Percentiles rank a stretch among this genome's conserved stretches.
These are phyloP conservation scores for Clarias pachynema DNA, from an alignment of 2,797 vertebrate genomes.

Conservation along the genomic window DNA sequence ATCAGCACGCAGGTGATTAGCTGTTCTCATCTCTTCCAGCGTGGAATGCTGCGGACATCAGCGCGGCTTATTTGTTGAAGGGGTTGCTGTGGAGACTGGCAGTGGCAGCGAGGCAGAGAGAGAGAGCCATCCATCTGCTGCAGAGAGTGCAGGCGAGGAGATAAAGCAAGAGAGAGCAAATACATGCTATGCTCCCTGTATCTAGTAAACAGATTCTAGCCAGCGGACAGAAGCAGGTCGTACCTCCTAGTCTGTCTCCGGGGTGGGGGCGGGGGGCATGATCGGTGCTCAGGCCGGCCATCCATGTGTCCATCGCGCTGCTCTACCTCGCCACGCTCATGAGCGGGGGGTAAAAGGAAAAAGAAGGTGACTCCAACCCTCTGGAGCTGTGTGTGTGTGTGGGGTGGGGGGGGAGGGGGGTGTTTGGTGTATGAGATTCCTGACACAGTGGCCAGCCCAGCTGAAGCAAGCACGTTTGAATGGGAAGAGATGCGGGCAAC, in stretches of 20 bases:
- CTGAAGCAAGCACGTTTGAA: slow-evolving; percentile 46
- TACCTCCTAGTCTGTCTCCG: slow-evolving; percentile 27
- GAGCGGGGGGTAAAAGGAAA: slow-evolving; percentile 66
- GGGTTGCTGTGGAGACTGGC: slow-evolving; percentile 90
- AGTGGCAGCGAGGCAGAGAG: slow-evolving; percentile 66
- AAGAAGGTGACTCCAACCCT: slow-evolving; percentile 70
- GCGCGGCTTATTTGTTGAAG: slow-evolving; percentile 90
- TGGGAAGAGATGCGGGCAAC: slow-evolving; percentile 85
- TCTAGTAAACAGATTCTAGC: slow-evolving; percentile 62
- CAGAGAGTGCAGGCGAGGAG: slow-evolving; percentile 52
- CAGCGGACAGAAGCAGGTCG: slow-evolving; percentile 57
- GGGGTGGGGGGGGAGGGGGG: not conserved
- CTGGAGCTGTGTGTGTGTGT: slow-evolving; percentile 56
- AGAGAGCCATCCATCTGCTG: slow-evolving; percentile 53
- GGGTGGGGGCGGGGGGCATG: slow-evolving; percentile 14
- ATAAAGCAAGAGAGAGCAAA: slow-evolving; percentile 61
- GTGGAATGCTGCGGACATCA: slow-evolving; percentile 76
- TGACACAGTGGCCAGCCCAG: slow-evolving; percentile 41
- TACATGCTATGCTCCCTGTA: slow-evolving; percentile 63
- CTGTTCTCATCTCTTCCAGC: slow-evolving; percentile 73
- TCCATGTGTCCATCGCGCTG: slow-evolving; percentile 51
- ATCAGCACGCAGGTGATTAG: slow-evolving; percentile 62
- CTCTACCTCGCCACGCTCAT: slow-evolving; percentile 69
- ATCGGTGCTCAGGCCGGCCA: slow-evolving; percentile 51
- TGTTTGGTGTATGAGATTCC: slow-evolving; percentile 46